Conservation (phyloP, 2,113 vertebrate species). For the Collichthys lucidus region DNA sequence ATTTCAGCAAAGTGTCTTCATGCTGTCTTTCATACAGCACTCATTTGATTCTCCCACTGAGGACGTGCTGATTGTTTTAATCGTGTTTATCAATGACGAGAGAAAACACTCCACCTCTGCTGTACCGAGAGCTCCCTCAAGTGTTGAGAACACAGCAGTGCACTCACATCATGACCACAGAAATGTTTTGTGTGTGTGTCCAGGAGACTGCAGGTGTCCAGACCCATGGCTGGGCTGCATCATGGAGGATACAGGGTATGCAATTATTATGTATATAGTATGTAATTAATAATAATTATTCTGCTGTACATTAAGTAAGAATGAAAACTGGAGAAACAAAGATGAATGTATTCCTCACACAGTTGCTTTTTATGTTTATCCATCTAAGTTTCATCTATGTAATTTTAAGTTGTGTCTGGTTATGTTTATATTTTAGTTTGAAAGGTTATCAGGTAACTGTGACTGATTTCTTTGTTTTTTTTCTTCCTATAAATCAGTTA, state of each 20-base stretch:
- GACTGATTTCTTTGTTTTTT: neutral
- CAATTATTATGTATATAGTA: no score
- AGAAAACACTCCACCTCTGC: neutral
- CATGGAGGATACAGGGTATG: slow-evolving; percentile 98
- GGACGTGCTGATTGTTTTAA: neutral
- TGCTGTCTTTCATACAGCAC: neutral
- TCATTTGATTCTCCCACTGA: neutral
- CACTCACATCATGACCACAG: neutral
- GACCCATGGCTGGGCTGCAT: slow-evolving; percentile 96
- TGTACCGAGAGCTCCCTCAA: slow-evolving; percentile 11
- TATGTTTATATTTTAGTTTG: neutral
- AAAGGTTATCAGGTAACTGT: neutral
- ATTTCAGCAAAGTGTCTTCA: neutral
- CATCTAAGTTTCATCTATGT: neutral
- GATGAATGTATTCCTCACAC: neutral
- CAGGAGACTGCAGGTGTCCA: slow-evolving; percentile 94
- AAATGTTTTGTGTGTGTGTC: neutral
- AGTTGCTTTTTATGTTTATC: neutral
- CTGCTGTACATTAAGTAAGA: neutral
- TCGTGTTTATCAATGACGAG: no score
- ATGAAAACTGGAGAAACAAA: neutral
- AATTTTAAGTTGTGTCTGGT: neutral
- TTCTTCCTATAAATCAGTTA: slow-evolving; percentile 81
- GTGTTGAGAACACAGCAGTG: slow-evolving; percentile 8
- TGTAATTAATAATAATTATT: neutral